phyloP scores from a whole-genome alignment of 2,113 vertebrate species.

The Ginglymostoma cirratum region DNA sequence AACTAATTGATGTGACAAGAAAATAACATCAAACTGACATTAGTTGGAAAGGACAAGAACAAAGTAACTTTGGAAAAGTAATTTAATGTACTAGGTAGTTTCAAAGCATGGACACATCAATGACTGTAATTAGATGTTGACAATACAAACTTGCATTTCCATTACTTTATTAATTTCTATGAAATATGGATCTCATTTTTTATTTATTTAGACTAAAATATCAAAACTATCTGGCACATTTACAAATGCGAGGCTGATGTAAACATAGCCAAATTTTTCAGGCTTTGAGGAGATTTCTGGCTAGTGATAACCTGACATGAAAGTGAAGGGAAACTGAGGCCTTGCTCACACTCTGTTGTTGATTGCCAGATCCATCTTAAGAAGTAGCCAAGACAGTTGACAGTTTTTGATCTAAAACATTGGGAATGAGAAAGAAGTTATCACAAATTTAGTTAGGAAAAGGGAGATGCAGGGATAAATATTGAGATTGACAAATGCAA shows the following conservation, averaged over 20 bases:
- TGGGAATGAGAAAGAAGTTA: not conserved
- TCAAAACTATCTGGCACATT: not conserved
- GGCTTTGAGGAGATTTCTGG: not conserved
- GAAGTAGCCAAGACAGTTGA: not conserved
- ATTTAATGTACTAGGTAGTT: not conserved
- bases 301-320: not conserved
- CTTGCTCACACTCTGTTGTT: not conserved
- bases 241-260: not conserved
- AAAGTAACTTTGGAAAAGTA: not conserved
- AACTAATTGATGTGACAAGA: not conserved
- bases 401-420: not conserved
- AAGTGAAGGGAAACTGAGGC: not conserved
- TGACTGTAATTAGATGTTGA: not conserved
- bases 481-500: not conserved
- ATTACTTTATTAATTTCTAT: not conserved
- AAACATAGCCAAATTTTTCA: not conserved
- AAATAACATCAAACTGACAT: not conserved
- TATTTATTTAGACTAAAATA: not conserved
- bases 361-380: not conserved
- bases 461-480: not conserved
- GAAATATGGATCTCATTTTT: not conserved
- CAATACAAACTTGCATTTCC: not conserved
- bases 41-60: not conserved
- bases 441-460: not conserved
- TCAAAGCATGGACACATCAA: not conserved